Conservation (phyloP, 2,888 invertebrate genomes). For the Aporophyla nigra region DNA sequence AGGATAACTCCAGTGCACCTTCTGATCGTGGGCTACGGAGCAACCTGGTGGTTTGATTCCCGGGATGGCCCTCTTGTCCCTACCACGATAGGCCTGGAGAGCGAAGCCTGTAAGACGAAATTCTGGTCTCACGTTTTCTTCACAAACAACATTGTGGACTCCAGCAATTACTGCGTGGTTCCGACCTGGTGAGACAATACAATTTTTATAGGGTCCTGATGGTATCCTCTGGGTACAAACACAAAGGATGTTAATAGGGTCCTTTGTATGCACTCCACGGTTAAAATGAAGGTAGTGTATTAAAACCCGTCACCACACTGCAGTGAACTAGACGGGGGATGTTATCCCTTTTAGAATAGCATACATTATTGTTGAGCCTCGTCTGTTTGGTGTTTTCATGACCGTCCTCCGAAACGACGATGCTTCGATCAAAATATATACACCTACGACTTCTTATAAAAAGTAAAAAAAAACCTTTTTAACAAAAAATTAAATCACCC, state of each 20-base stretch:
- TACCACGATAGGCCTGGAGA: slow-evolving; percentile 55
- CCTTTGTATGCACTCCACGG: no score
- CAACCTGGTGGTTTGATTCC: slow-evolving; percentile 62
- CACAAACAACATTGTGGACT: slow-evolving; percentile 63
- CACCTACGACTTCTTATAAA: no score
- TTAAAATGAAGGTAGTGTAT: no score
- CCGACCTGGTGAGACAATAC: slow-evolving; percentile 64
- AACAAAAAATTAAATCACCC: no score
- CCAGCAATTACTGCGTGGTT: slow-evolving; percentile 46
- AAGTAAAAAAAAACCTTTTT: no score
- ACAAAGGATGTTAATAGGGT: background rate
- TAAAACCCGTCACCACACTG: no score
- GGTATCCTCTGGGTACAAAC: background rate
- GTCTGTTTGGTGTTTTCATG: no score
- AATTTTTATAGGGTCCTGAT: background rate
- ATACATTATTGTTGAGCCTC: no score
- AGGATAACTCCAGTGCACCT: slow-evolving; percentile 66
- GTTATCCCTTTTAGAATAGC: no score
- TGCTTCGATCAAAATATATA: no score
- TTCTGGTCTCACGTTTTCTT: slow-evolving; percentile 67
- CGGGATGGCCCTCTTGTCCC: slow-evolving; percentile 60
- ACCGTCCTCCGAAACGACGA: no score
- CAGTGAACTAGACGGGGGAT: no score
- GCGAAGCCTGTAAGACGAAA: slow-evolving; percentile 56
- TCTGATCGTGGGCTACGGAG: slow-evolving; percentile 55